These are phyloP conservation scores for Strongylocentrotus purpuratus DNA, from an alignment of 35 echinoderm and acorn worm genomes.

Conservation along the genomic window DNA sequence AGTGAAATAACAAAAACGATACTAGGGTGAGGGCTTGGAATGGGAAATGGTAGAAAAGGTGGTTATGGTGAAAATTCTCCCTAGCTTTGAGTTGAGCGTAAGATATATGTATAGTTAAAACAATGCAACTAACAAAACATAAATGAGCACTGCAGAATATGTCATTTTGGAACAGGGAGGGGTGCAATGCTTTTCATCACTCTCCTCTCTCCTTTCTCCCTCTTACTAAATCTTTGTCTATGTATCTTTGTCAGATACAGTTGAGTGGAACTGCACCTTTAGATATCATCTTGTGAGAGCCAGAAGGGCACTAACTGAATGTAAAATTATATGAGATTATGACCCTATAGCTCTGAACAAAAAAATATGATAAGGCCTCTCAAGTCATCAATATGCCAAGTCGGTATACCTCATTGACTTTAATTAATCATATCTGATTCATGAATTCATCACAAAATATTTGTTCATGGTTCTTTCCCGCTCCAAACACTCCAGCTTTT, in stretches of 20 bases:
- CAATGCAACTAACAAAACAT: not conserved
- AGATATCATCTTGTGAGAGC: no score
- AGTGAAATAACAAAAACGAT: not conserved
- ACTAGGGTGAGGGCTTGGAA: not conserved
- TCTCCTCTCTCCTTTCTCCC: not conserved
- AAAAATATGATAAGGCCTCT: not conserved
- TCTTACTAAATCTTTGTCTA: no score
- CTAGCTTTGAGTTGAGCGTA: not conserved
- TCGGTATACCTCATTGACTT: not conserved
- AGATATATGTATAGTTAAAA: not conserved
- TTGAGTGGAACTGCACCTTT: not conserved
- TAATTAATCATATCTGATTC: slow-evolving; percentile 19
- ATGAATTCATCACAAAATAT: not conserved
- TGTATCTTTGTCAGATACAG: not conserved
- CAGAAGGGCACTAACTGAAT: no score
- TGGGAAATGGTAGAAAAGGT: no score
- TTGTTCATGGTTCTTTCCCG: not conserved
- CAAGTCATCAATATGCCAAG: not conserved
- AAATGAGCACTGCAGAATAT: not conserved
- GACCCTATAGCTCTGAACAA: no score
- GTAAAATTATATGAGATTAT: no score
- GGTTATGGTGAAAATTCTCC: no score
- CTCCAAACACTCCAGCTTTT: not conserved
- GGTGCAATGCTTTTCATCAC: not conserved
- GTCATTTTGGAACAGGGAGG: no score